Evolutionary conservation across 1,140 invertebrate genomes (phyloP), one percentile per base, ranked within the genome.

Genomic region (Caenorhabditis inopinata): DNA sequence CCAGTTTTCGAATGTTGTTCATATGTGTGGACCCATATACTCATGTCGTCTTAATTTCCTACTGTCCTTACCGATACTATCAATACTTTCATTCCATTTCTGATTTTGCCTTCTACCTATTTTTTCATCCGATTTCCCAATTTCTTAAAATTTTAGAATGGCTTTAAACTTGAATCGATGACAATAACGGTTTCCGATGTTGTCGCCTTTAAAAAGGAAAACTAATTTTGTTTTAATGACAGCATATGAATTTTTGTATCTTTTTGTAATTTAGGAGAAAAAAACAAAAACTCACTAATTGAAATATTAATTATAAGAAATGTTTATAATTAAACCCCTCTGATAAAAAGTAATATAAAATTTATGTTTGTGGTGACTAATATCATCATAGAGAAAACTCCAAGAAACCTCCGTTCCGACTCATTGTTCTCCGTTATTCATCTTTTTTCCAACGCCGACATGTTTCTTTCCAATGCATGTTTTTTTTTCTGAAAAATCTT

Each of bases 401-500:
- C 32, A 38, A 5, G 58, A 68, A 68, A 68, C 58, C n/a, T 32
- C 51, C 32, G 27, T 32, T 42, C 53, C 32, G 25, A 68, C 25
- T 11, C 58, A 32, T 38, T 68, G 58, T 68, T 68, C 58, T 68
- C 32, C 58, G 27, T 68, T 68, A 68, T 68, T 68, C 58, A 68
- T 68, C 58, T 68, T 58, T 32, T 68, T 25, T 32, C 23, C 32
- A 29, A 68, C 32, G 12, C 3, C 27, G n/a, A 42, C 58, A 68
- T 16, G 58, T 68, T 68, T 32, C 38, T 42, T 14, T 42, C 38
- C 38, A 42, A 42, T 42, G n/a, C n/a, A 7, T 42, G n/a, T 1
- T 9, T 21, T 5, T n/a, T 1, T 11, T 21, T 5, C 1, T 16
- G 38, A 68, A 58, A 68, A 68, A 38, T 68, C 58, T 38, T 68